Evolutionary conservation across 2,797 vertebrate genomes (phyloP).

Genomic region (Tragopan temminckii): DNA sequence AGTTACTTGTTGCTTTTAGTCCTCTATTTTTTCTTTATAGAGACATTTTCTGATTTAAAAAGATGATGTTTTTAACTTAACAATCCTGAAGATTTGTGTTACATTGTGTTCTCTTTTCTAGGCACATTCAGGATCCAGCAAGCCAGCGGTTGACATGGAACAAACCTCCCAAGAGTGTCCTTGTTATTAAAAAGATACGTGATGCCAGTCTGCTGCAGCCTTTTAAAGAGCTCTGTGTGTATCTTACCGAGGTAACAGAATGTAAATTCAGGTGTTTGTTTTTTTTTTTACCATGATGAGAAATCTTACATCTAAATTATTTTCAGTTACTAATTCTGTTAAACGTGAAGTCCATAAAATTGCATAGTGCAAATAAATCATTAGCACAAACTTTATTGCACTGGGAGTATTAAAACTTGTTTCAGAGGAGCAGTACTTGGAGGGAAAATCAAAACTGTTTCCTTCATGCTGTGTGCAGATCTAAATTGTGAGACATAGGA

Average conservation of each 20-base stretch:
- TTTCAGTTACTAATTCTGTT: not conserved
- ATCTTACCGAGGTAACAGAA: conserved; percentile 90
- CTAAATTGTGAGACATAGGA: not conserved
- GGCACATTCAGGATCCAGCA: conserved; percentile 98
- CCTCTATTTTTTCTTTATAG: not conserved
- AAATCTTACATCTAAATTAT: not conserved
- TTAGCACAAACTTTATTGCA: fast-evolving
- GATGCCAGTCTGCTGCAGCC: conserved; percentile 93
- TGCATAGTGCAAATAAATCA: not conserved
- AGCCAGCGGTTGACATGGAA: conserved; percentile 98
- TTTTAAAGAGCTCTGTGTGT: conserved; percentile 94
- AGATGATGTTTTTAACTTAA: not conserved
- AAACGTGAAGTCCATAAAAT: not conserved
- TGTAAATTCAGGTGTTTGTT: fast-evolving
- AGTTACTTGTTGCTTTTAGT: not conserved
- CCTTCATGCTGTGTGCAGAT: not conserved
- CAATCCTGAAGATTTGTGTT: not conserved
- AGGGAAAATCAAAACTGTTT: not conserved
- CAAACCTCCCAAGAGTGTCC: conserved; percentile 96
- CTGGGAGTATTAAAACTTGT: not conserved
- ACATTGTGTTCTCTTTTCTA: conserved; percentile 34
- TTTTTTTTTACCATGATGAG: not conserved
- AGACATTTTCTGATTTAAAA: not conserved
- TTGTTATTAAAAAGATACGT: conserved; percentile 96
- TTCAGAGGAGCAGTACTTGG: not conserved